phyloP scores from a whole-genome alignment of 2,113 vertebrate species.

The Kryptolebias marmoratus region DNA sequence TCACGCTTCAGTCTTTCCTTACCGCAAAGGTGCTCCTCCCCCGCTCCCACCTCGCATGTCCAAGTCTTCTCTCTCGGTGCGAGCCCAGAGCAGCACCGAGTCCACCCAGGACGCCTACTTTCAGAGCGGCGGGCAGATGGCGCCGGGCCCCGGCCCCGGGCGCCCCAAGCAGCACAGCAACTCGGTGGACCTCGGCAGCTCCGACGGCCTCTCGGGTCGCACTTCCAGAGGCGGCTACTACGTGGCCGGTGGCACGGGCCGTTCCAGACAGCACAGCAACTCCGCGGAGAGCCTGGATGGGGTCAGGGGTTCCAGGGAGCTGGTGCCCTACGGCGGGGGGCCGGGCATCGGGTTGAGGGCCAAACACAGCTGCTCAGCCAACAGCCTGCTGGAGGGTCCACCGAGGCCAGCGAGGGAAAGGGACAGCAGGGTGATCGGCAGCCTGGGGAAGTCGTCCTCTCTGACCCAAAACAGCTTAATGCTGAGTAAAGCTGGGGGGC shows the following conservation, averaged over 20 bases:
- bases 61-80: constrained; percentile 95
- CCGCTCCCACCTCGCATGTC: constrained; percentile 95
- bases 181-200: constrained; percentile 87
- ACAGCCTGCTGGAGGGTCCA: constrained; percentile 80
- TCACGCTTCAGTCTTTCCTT: constrained; percentile 89
- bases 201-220: constrained; percentile 73
- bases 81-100: constrained; percentile 97
- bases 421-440: constrained; percentile 66
- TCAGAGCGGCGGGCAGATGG: constrained; percentile 81
- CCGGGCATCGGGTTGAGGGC: constrained; percentile 75
- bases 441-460: constrained; percentile 80
- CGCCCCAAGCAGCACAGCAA: constrained; percentile 90
- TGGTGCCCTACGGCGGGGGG: constrained; percentile 75
- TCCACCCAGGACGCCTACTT: constrained; percentile 95
- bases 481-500: constrained; percentile 87
- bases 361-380: constrained; percentile 83
- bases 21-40: constrained; percentile 93
- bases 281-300: constrained; percentile 81
- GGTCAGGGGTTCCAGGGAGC: constrained; percentile 64
- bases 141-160: constrained; percentile 65
- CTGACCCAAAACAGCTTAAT: constrained; percentile 84
- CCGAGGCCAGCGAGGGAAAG: constrained; percentile 70
- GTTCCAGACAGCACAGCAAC: constrained; percentile 79
- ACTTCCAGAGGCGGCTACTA: constrained; percentile 78
- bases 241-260: constrained; percentile 52